Percentiles rank a stretch among this genome's conserved stretches.
These are phyloP conservation scores for Drosophila recens DNA, from an alignment of 2,888 invertebrate species.

Conservation along the genomic window DNA sequence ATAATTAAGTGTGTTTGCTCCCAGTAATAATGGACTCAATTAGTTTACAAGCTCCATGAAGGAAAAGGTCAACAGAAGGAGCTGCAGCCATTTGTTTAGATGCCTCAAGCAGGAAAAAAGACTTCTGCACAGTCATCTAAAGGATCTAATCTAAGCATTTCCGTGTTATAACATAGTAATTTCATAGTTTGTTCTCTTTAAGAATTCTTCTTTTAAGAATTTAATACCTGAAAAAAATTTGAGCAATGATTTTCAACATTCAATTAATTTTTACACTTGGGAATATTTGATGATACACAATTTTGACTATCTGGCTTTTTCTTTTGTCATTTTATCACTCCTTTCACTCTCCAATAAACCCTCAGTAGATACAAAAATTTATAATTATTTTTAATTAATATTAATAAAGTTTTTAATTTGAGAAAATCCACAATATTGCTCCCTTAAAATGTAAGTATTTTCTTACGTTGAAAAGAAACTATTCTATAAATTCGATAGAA, in stretches of 20 bases:
- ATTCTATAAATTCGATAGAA: not conserved
- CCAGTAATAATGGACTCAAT: slow-evolving; percentile 29
- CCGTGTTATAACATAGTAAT: not conserved
- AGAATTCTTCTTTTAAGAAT: not conserved
- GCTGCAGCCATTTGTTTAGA: not conserved
- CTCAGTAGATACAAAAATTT: not conserved
- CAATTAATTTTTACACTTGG: not conserved
- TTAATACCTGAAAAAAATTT: not conserved
- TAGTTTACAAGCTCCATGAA: slow-evolving; percentile 17
- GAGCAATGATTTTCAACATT: not conserved
- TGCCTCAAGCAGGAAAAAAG: not conserved
- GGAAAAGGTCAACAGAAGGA: slow-evolving; percentile 3
- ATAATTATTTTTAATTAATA: no score
- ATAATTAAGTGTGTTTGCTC: slow-evolving; percentile 39
- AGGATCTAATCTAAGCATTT: not conserved
- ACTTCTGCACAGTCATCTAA: not conserved
- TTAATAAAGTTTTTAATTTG: not conserved
- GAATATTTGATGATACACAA: not conserved
- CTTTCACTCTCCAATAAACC: no score
- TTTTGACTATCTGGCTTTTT: not conserved
- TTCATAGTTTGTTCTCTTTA: not conserved
- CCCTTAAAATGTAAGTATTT: no score
- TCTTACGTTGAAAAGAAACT: not conserved
- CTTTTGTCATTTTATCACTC: not conserved
- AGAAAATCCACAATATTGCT: not conserved